Conservation (phyloP, 2,113 vertebrate species). For the Dunckerocampus dactyliophorus region DNA sequence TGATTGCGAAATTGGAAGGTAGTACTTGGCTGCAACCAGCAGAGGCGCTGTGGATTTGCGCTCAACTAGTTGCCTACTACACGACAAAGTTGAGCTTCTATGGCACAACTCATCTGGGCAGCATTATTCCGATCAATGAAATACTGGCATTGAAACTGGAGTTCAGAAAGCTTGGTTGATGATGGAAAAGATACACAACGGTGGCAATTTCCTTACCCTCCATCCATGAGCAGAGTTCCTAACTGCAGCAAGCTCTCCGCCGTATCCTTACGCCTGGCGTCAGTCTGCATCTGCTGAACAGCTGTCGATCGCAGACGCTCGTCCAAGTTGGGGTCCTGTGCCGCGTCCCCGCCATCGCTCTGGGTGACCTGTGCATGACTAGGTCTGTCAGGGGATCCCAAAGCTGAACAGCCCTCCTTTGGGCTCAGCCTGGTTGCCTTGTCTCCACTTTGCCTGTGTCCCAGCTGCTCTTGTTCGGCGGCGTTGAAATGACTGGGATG, state of each 20-base stretch:
- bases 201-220: conserved; percentile 29
- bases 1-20: too few relatives aligned
- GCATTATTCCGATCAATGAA: too few relatives aligned
- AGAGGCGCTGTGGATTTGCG: too few relatives aligned
- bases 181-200: background rate
- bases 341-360: conserved; percentile 61
- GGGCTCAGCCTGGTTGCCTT: conserved; percentile 84
- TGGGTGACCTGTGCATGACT: conserved; percentile 82
- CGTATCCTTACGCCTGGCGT: background rate
- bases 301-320: conserved; percentile 30
- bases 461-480: conserved; percentile 40
- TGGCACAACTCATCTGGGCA: too few relatives aligned
- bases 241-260: conserved; percentile 31
- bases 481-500: conserved; percentile 64
- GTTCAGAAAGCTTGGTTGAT: too few relatives aligned
- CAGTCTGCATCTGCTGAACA: background rate
- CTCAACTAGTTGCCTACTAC: too few relatives aligned
- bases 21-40: too few relatives aligned
- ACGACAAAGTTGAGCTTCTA: background rate
- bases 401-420: conserved; percentile 82
- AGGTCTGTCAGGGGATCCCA: conserved; percentile 89
- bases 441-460: conserved; percentile 63
- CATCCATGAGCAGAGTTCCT: conserved; percentile 19
- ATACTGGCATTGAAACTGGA: too few relatives aligned
- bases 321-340: conserved; percentile 23